Percentiles rank a stretch among this genome's conserved stretches.
phyloP scores from a whole-genome alignment of 1,140 invertebrate species.

The Galleria mellonella region DNA sequence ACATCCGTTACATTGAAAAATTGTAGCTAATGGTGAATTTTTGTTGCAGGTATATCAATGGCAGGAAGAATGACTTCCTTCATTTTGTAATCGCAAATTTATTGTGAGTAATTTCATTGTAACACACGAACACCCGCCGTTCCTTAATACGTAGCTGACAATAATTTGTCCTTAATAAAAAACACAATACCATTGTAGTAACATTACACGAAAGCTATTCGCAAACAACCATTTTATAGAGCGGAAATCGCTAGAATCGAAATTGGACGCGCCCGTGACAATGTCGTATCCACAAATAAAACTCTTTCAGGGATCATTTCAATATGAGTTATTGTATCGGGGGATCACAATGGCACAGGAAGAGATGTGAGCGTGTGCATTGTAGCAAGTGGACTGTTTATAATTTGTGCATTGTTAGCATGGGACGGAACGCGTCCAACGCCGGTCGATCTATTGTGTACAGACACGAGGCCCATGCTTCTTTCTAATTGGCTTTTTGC shows the following conservation, averaged over 20 bases:
- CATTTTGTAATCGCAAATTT: slow-evolving; percentile 3
- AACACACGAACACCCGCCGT: too few relatives aligned
- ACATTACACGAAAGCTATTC: slow-evolving; percentile 22
- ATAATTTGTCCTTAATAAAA: slow-evolving; percentile 43
- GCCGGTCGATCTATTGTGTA: slow-evolving; percentile 34
- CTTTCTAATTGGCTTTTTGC: slow-evolving; percentile 60
- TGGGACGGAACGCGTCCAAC: slow-evolving; percentile 43
- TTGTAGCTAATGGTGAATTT: slow-evolving; percentile 16
- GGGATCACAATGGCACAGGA: slow-evolving; percentile 66
- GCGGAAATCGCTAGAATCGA: slow-evolving; percentile 63
- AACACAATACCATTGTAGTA: slow-evolving; percentile 19
- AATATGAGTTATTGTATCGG: slow-evolving; percentile 72
- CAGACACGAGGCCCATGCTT: slow-evolving; percentile 27
- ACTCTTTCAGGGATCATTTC: slow-evolving; percentile 63
- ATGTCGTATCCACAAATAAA: slow-evolving; percentile 61
- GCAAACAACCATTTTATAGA: slow-evolving; percentile 44
- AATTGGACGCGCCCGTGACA: slow-evolving; percentile 47
- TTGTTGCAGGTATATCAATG: slow-evolving; percentile 39
- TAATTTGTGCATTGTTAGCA: slow-evolving; percentile 66
- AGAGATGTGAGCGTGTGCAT: slow-evolving; percentile 60
- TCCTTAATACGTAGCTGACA: slow-evolving; percentile 21
- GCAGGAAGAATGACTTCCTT: slow-evolving; percentile 25
- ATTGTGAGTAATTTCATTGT: slow-evolving; percentile 11
- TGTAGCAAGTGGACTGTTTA: slow-evolving; percentile 70
- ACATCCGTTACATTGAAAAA: slow-evolving; percentile 10